Conservation (phyloP, 2,113 vertebrate species). For the Pygoscelis antarcticus region DNA sequence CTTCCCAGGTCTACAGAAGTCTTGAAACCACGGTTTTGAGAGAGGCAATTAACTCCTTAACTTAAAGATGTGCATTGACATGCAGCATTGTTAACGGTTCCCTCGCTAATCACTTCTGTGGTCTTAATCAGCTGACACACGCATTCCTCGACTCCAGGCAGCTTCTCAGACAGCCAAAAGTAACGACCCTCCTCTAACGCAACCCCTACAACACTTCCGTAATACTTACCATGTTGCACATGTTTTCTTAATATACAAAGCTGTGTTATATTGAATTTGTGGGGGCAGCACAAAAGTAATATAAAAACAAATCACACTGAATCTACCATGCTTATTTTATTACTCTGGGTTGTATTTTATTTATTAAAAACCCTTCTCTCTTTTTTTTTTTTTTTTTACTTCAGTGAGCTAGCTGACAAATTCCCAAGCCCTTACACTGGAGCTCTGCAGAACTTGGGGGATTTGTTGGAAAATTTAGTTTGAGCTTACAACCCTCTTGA, state of each 20-base stretch:
- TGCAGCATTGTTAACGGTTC: neutral
- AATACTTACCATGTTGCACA: constrained; percentile 31
- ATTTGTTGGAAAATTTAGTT: neutral
- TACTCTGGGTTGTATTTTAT: neutral
- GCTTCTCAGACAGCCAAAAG: constrained; percentile 6
- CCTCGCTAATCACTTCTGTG: constrained; percentile 29
- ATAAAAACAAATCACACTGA: neutral
- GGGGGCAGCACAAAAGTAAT: neutral
- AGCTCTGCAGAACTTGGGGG: neutral
- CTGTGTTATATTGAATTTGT: neutral
- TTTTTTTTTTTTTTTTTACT: neutral
- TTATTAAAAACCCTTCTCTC: neutral
- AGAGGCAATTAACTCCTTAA: constrained; percentile 46
- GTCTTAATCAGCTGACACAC: constrained; percentile 37
- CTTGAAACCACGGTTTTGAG: constrained; percentile 24
- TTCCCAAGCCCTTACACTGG: neutral
- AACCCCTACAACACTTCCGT: neutral
- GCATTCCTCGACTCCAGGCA: neutral
- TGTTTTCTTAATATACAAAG: constrained; percentile 27
- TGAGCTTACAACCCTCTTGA: neutral
- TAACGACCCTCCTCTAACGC: neutral
- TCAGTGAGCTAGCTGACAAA: neutral
- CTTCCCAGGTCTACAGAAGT: neutral
- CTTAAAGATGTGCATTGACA: constrained; percentile 21
- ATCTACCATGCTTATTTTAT: neutral